These are phyloP conservation scores for Andrena bucephala DNA, from an alignment of 2,888 invertebrate genomes.

Conservation along the genomic window DNA sequence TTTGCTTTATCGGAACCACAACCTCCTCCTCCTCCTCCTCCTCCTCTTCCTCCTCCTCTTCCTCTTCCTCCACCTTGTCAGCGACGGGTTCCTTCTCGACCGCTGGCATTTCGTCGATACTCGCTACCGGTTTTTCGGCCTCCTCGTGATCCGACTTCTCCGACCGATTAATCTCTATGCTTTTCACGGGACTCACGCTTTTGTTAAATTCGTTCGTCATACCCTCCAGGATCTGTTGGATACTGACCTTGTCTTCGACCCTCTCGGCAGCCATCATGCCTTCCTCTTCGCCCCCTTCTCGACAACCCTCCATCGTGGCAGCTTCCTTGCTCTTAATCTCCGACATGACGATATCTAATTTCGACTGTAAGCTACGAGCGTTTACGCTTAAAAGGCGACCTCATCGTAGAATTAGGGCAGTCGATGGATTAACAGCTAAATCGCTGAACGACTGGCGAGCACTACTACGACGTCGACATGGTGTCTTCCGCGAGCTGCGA, in stretches of 20 bases:
- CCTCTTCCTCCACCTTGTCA: constrained; percentile 28
- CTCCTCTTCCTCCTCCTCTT: too few species aligned
- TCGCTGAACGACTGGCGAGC: constrained; percentile 14
- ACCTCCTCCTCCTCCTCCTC: too few species aligned
- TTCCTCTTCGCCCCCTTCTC: constrained; percentile 76
- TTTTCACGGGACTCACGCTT: constrained; percentile 69
- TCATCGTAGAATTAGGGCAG: constrained; percentile 25
- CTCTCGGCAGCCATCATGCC: constrained; percentile 74
- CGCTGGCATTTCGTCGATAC: constrained; percentile 29
- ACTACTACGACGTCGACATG: constrained; percentile 44
- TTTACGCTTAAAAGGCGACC: constrained; percentile 19
- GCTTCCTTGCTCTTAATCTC: constrained; percentile 71
- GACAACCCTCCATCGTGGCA: constrained; percentile 75
- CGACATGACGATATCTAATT: constrained; percentile 67
- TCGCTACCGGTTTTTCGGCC: constrained; percentile 43
- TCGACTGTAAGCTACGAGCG: constrained; percentile 41
- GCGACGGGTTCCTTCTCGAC: constrained; percentile 39
- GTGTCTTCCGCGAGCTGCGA: constrained; percentile 53
- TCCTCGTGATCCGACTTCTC: constrained; percentile 62
- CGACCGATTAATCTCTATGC: constrained; percentile 49
- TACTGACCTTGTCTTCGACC: constrained; percentile 80
- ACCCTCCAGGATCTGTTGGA: constrained; percentile 82
- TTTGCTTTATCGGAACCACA: constrained; percentile 27
- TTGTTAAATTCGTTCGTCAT: constrained; percentile 84
- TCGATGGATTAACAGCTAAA: constrained; percentile 17